Conservation (phyloP, 2,113 vertebrate genomes). For the Todiramphus saurophagus region DNA sequence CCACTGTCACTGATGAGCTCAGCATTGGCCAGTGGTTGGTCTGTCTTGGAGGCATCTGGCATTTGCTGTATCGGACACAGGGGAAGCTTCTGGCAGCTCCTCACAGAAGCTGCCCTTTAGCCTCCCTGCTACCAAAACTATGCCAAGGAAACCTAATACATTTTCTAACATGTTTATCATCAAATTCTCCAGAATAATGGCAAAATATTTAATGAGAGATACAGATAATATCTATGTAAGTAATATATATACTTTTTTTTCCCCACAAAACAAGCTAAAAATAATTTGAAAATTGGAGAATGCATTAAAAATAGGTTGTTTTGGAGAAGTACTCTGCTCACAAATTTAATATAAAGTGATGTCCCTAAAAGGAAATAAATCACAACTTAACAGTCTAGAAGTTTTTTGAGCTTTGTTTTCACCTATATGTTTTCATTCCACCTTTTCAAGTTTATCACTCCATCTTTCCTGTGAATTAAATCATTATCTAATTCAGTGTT, state of each 20-base stretch:
- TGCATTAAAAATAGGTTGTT: background rate
- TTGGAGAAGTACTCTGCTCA: background rate
- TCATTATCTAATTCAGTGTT: background rate
- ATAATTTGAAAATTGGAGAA: background rate
- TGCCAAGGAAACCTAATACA: background rate
- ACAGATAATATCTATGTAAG: background rate
- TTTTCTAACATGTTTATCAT: background rate
- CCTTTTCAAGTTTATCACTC: background rate
- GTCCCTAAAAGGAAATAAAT: background rate
- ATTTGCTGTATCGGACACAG: background rate
- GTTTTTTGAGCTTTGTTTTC: background rate
- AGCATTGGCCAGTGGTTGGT: background rate
- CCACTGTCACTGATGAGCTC: background rate
- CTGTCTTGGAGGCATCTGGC: background rate
- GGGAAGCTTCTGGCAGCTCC: background rate
- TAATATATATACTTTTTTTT: background rate
- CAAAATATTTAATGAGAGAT: background rate
- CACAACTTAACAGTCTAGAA: background rate
- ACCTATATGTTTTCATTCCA: background rate
- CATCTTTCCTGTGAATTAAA: background rate
- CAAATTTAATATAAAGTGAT: background rate
- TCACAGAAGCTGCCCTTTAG: background rate
- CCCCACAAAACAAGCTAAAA: background rate
- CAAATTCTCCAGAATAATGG: background rate
- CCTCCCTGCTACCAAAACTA: background rate